Evolutionary conservation across 2,888 invertebrate genomes (phyloP).

Genomic region (Cremastobaeus sp.): DNA sequence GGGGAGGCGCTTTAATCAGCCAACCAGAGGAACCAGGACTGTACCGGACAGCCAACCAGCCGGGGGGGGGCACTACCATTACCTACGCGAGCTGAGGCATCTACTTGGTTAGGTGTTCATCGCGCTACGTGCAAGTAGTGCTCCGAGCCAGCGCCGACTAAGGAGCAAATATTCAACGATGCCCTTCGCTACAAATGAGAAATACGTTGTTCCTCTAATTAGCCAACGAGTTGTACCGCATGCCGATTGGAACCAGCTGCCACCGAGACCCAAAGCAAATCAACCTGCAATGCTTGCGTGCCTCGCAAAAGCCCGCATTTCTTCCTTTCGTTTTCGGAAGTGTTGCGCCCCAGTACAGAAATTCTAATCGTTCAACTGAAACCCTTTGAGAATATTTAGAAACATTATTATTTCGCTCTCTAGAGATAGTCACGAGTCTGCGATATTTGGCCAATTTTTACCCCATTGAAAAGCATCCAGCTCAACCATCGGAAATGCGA

Average conservation of each 20-base stretch:
- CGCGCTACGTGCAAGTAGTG: slow-evolving; percentile 51
- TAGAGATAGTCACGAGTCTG: too few relatives aligned
- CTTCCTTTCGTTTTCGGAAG: too few relatives aligned
- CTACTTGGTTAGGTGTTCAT: slow-evolving; percentile 48
- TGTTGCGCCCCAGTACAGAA: too few relatives aligned
- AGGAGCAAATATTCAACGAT: slow-evolving; percentile 68
- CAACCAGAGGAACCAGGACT: slow-evolving; percentile 68
- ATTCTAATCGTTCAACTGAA: too few relatives aligned
- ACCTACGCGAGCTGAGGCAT: slow-evolving; percentile 42
- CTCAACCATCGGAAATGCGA: too few relatives aligned
- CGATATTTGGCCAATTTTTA: too few relatives aligned
- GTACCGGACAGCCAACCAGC: slow-evolving; percentile 68
- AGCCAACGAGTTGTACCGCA: slow-evolving; percentile 60
- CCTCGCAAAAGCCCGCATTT: too few relatives aligned
- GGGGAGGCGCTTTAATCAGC: slow-evolving; percentile 68
- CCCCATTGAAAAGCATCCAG: too few relatives aligned
- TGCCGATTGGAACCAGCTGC: slow-evolving; percentile 27
- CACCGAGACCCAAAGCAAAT: too few relatives aligned
- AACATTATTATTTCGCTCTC: too few relatives aligned
- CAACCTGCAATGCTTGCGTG: too few relatives aligned
- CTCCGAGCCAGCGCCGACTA: slow-evolving; percentile 62
- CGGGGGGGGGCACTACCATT: slow-evolving; percentile 65
- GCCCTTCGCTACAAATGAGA: slow-evolving; percentile 66
- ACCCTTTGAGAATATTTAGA: too few relatives aligned
- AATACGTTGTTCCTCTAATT: slow-evolving; percentile 70